Percentiles rank a stretch among this genome's conserved stretches.
phyloP scores from a whole-genome alignment of 2,797 vertebrate genomes.

The Mormyrops boulengeri region DNA sequence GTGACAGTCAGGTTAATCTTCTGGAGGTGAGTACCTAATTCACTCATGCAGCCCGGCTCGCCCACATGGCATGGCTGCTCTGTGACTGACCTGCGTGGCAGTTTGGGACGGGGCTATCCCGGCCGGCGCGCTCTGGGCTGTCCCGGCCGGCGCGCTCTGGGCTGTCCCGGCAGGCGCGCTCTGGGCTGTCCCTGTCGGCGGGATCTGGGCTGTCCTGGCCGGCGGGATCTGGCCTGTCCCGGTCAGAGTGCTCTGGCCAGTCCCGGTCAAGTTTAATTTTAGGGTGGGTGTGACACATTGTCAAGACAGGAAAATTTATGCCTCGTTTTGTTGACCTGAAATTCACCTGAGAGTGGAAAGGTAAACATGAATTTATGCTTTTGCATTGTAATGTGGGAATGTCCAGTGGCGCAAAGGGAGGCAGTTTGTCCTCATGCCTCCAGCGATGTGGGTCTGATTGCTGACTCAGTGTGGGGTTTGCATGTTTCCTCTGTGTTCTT shows the following conservation, averaged over 20 bases:
- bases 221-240: neutral
- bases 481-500: neutral
- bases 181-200: too few species aligned
- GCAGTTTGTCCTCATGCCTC: neutral
- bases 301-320: neutral
- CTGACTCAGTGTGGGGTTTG: neutral
- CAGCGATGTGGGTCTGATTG: neutral
- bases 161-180: neutral
- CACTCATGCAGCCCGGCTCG: neutral
- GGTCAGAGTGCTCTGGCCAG: neutral
- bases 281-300: neutral
- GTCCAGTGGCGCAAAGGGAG: neutral
- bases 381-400: neutral
- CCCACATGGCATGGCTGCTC: neutral
- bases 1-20: constrained; percentile 11
- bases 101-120: too few species aligned
- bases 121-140: too few species aligned
- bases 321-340: neutral
- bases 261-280: neutral
- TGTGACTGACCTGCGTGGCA: neutral
- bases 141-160: neutral
- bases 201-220: neutral
- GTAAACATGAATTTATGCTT: neutral
- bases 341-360: neutral
- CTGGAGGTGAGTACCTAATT: neutral